A percentile compares a stretch with the other conserved stretches of the same genome.
Conservation (phyloP, 2,113 vertebrate species). For the Malurus alboscapulatus region DNA sequence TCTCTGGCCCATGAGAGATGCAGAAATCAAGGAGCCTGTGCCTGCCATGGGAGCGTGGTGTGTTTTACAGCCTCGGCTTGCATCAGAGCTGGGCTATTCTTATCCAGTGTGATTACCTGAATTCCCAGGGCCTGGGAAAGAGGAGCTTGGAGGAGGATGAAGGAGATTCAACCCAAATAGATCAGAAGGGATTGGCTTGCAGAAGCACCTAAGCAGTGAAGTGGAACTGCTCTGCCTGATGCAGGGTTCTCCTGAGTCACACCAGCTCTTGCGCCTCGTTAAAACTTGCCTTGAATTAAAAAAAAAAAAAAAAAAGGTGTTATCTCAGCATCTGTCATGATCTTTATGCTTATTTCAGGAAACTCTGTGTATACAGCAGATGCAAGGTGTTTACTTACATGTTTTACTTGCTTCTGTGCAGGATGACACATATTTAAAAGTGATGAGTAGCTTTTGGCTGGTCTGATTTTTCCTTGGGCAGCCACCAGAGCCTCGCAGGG, state of each 20-base stretch:
- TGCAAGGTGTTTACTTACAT: not conserved
- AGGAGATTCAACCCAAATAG: not conserved
- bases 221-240: not conserved
- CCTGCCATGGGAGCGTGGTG: not conserved
- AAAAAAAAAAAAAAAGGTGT: not conserved
- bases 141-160: not conserved
- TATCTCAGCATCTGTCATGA: not conserved
- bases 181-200: not conserved
- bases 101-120: not conserved
- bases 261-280: not conserved
- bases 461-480: not conserved
- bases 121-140: not conserved
- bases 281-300: not conserved
- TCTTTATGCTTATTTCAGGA: not conserved
- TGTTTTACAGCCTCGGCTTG: not conserved
- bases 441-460: not conserved
- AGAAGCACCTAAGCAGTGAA: not conserved
- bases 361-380: not conserved
- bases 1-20: not conserved
- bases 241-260: not conserved
- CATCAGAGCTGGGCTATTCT: conserved; percentile 15
- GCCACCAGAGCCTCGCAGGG: not conserved
- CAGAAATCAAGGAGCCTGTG: not conserved
- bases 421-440: not conserved
- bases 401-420: not conserved